Evolutionary conservation across 2,888 invertebrate genomes (phyloP).

Genomic region (Pseudolycoriella hygida): DNA sequence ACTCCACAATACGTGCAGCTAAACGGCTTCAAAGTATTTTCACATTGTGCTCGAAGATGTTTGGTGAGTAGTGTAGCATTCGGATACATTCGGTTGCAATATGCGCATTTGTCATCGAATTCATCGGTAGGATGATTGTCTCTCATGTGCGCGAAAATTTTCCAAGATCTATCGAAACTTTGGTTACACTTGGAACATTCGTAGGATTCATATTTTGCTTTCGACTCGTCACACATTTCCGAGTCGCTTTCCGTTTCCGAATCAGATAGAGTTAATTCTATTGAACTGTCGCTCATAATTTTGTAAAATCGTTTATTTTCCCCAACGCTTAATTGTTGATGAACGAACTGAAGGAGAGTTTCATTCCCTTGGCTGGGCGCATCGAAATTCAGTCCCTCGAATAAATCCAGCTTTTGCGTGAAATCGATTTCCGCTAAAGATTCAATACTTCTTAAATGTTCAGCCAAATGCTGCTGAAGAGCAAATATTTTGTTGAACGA

Average conservation of each 20-base stretch:
- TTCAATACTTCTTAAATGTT: not conserved
- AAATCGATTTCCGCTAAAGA: slow-evolving; percentile 1
- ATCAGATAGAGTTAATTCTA: slow-evolving; percentile 22
- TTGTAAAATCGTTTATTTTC: slow-evolving; percentile 16
- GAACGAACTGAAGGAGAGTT: not conserved
- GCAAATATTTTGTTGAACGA: not conserved
- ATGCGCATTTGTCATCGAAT: slow-evolving; percentile 32
- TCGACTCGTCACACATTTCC: slow-evolving; percentile 3
- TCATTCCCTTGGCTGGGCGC: not conserved
- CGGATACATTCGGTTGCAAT: slow-evolving; percentile 35
- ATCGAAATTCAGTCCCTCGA: not conserved
- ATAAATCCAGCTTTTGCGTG: not conserved
- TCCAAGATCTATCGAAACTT: slow-evolving; percentile 24
- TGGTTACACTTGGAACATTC: slow-evolving; percentile 28
- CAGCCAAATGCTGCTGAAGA: not conserved
- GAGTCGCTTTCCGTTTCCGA: slow-evolving; percentile 25
- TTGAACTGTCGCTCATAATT: slow-evolving; percentile 19
- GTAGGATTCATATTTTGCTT: slow-evolving; percentile 12
- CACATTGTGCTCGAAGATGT: slow-evolving; percentile 31
- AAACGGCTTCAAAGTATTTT: slow-evolving; percentile 19
- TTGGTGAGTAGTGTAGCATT: slow-evolving; percentile 33
- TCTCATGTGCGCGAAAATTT: slow-evolving; percentile 27
- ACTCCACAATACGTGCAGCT: slow-evolving; percentile 21
- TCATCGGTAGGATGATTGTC: slow-evolving; percentile 28
- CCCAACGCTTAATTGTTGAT: not conserved